These are phyloP conservation scores for Euzophera pinguis DNA, from an alignment of 2,888 invertebrate species.

Conservation along the genomic window DNA sequence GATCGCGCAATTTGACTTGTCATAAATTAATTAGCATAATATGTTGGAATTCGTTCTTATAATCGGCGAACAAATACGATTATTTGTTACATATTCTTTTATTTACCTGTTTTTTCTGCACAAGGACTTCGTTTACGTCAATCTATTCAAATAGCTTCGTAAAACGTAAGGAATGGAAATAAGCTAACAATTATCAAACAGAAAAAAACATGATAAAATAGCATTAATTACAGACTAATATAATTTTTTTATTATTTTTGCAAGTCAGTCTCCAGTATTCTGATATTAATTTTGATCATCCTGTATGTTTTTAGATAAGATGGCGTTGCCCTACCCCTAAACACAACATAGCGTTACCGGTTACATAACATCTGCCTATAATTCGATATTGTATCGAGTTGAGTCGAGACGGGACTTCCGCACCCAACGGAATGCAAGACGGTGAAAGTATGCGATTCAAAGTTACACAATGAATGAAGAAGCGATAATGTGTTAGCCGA, in stretches of 20 bases:
- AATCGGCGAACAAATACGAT: slow-evolving; percentile 15
- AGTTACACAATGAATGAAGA: slow-evolving; percentile 34
- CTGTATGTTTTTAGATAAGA: slow-evolving; percentile 23
- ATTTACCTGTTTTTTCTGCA: slow-evolving; percentile 9
- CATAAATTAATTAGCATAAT: slow-evolving; percentile 46
- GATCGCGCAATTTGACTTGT: slow-evolving; percentile 34
- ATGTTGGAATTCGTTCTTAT: slow-evolving; percentile 26
- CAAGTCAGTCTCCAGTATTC: too few species aligned
- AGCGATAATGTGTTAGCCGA: slow-evolving; percentile 1
- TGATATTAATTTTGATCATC: slow-evolving; percentile 17
- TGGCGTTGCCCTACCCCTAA: background rate
- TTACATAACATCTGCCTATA: slow-evolving; percentile 62
- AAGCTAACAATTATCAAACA: too few species aligned
- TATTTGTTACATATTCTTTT: slow-evolving; percentile 18
- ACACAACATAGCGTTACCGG: slow-evolving; percentile 40
- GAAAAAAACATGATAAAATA: too few species aligned
- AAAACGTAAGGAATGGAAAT: too few species aligned
- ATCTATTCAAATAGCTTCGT: background rate
- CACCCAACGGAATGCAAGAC: slow-evolving; percentile 26
- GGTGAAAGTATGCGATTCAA: slow-evolving; percentile 40
- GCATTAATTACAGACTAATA: too few species aligned
- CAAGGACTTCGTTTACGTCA: slow-evolving; percentile 12
- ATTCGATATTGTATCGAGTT: slow-evolving; percentile 24
- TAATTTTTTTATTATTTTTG: too few species aligned
- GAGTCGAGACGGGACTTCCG: slow-evolving; percentile 45